Conservation (phyloP, 2,797 vertebrate species). For the Myotis vivesi region DNA sequence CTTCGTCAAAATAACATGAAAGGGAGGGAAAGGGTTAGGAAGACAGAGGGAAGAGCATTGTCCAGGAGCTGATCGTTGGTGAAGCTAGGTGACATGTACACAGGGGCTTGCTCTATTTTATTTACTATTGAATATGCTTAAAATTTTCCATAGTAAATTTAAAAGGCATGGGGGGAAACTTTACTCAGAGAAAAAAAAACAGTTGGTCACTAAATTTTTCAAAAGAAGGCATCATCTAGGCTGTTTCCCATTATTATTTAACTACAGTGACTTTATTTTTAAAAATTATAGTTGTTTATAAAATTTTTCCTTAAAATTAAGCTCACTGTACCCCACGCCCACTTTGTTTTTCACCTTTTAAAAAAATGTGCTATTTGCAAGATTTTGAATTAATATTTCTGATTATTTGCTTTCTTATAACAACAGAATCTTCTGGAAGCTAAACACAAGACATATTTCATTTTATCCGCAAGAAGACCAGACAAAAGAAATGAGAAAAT, state of each 20-base stretch:
- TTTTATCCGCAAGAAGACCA: background rate
- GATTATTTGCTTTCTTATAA: slow-evolving; percentile 35
- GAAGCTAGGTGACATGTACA: background rate
- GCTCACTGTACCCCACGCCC: background rate
- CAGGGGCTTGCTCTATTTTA: background rate
- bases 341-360: background rate
- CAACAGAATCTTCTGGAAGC: slow-evolving; percentile 25
- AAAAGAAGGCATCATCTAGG: background rate
- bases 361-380: background rate
- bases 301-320: slow-evolving; percentile 43
- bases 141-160: background rate
- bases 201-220: slow-evolving; percentile 3
- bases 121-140: background rate
- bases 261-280: background rate
- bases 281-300: background rate
- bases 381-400: slow-evolving; percentile 39
- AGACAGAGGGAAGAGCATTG: background rate
- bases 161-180: background rate
- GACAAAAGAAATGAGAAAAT: slow-evolving; percentile 1
- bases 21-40: background rate
- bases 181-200: background rate
- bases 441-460: slow-evolving; percentile 2
- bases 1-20: slow-evolving; percentile 13
- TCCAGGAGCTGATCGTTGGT: background rate
- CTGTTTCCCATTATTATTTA: background rate